A percentile compares a stretch with the other conserved stretches of the same genome.
These are phyloP conservation scores for Cherax destructor DNA, from an alignment of 1,140 invertebrate genomes.

Conservation along the genomic window DNA sequence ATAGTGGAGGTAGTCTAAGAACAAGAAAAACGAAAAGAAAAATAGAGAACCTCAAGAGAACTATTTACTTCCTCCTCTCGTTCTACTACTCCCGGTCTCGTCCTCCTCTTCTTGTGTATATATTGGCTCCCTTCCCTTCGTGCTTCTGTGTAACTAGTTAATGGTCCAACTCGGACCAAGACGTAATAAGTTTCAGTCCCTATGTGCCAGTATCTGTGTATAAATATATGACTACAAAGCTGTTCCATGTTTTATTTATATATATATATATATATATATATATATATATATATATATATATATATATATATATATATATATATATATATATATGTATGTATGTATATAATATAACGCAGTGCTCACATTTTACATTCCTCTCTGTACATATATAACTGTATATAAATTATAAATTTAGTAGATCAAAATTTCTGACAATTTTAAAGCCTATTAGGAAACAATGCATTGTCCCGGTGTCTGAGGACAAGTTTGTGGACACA, in stretches of 20 bases:
- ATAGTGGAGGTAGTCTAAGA: no score
- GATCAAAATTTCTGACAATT: neutral
- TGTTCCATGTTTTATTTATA: neutral
- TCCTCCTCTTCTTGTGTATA: no score
- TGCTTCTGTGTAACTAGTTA: no score
- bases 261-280: neutral
- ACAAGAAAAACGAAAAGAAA: no score
- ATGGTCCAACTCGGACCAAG: neutral
- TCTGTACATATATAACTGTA: neutral
- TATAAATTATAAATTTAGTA: neutral
- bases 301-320: constrained; percentile 19
- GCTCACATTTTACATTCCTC: no score
- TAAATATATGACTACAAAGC: neutral
- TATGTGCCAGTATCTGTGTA: neutral
- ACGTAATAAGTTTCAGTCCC: neutral
- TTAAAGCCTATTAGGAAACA: neutral
- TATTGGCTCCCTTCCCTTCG: no score
- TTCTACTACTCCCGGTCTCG: neutral
- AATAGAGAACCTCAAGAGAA: neutral
- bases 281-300: constrained; percentile 17
- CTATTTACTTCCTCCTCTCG: neutral
- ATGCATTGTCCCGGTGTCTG: neutral
- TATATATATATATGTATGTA: constrained; percentile 11
- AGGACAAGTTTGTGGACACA: neutral
- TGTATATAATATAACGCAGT: no score